Evolutionary conservation across 2,888 invertebrate genomes (phyloP).

Genomic region (Dione juno): DNA sequence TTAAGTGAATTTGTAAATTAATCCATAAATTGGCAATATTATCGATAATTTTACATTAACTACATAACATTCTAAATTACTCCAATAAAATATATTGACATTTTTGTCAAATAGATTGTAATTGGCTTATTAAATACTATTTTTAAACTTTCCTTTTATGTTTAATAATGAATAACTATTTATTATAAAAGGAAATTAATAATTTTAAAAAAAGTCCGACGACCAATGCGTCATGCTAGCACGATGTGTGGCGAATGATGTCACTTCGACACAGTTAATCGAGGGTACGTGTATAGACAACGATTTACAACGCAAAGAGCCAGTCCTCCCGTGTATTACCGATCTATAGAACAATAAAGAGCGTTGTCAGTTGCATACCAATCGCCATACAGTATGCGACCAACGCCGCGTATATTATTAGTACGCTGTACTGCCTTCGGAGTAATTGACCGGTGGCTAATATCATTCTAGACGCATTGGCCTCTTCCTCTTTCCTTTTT

Average conservation of each 20-base stretch:
- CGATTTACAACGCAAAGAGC: conserved; percentile 82
- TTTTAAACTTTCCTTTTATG: no score
- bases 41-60: no score
- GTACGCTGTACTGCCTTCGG: conserved; percentile 73
- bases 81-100: no score
- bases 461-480: conserved; percentile 80
- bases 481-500: conserved; percentile 83
- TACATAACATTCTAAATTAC: no score
- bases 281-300: conserved; percentile 80
- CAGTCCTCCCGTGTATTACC: conserved; percentile 83
- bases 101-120: no score
- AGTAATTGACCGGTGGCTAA: conserved; percentile 82
- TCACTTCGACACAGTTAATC: conserved; percentile 73
- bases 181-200: not conserved
- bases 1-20: no score
- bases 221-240: conserved; percentile 11
- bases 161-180: no score
- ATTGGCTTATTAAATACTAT: no score
- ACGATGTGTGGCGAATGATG: conserved; percentile 27
- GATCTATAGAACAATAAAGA: conserved; percentile 82
- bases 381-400: conserved; percentile 78
- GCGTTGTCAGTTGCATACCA: conserved; percentile 74
- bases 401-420: conserved; percentile 75
- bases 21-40: no score
- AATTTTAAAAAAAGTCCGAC: not conserved